phyloP scores from a whole-genome alignment of 2,113 vertebrate genomes.

The Leptobrachium ailaonicum region DNA sequence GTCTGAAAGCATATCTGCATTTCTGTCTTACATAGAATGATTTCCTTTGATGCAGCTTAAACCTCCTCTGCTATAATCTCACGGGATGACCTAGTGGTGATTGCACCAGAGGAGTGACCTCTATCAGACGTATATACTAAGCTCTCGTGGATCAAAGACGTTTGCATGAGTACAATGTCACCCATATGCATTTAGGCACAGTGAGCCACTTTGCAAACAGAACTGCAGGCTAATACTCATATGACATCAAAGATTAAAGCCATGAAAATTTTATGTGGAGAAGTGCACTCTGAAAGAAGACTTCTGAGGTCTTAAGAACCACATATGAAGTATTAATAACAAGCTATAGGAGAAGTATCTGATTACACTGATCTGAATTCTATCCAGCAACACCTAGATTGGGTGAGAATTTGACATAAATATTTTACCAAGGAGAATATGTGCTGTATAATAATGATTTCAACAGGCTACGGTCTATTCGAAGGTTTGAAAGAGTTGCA shows the following conservation, averaged over 20 bases:
- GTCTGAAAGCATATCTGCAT: not conserved
- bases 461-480: not conserved
- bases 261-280: conserved; percentile 42
- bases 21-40: not conserved
- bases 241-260: conserved; percentile 34
- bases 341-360: conserved; percentile 18
- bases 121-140: conserved; percentile 37
- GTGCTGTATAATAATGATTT: conserved; percentile 11
- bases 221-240: conserved; percentile 37
- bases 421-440: conserved; percentile 27
- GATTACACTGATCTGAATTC: conserved; percentile 20
- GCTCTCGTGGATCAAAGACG: conserved; percentile 38
- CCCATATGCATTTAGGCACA: conserved; percentile 16
- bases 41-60: not conserved
- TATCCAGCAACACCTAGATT: conserved; percentile 6
- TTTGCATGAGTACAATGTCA: conserved; percentile 41
- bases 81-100: conserved; percentile 27
- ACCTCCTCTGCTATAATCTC: conserved; percentile 29
- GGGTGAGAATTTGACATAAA: conserved; percentile 12
- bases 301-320: conserved; percentile 39
- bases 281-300: conserved; percentile 45
- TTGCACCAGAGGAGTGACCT: conserved; percentile 40
- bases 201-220: conserved; percentile 37
- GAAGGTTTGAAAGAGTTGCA: conserved; percentile 1
- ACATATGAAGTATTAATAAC: conserved; percentile 48